phyloP scores from a whole-genome alignment of 2,888 invertebrate species.

The Cynaeus angustus region DNA sequence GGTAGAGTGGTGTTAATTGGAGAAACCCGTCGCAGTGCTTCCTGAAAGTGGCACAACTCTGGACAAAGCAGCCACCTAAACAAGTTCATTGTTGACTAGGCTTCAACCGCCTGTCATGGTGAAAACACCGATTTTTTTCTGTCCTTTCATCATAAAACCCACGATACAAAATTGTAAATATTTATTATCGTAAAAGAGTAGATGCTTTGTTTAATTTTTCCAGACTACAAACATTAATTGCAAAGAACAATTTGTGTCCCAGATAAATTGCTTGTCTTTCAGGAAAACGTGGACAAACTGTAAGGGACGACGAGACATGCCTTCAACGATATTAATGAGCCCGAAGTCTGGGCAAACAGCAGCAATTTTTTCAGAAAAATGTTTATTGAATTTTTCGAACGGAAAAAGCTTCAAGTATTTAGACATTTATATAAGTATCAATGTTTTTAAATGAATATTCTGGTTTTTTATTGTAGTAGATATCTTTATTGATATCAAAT shows the following conservation, averaged over 20 bases:
- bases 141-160: constrained; percentile 6
- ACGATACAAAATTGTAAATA: constrained; percentile 44
- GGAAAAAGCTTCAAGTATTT: too few species aligned
- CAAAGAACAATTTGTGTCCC: constrained; percentile 48
- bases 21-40: constrained; percentile 33
- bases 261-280: constrained; percentile 58
- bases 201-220: constrained; percentile 49
- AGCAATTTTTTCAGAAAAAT: constrained; percentile 24
- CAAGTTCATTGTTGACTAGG: constrained; percentile 25
- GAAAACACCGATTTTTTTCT: constrained; percentile 21
- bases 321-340: constrained; percentile 48
- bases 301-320: constrained; percentile 20
- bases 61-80: constrained; percentile 35
- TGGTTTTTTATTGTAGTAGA: too few species aligned
- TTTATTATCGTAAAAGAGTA: constrained; percentile 38
- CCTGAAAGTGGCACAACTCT: constrained; percentile 40
- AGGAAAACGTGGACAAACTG: constrained; percentile 40
- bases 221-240: constrained; percentile 56
- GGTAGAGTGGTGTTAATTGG: constrained; percentile 33
- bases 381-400: constrained; percentile 20
- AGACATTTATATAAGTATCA: too few species aligned
- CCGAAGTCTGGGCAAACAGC: constrained; percentile 31
- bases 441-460: too few species aligned
- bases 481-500: too few species aligned
- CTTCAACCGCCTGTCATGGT: constrained; percentile 10